Percentiles rank a stretch among this genome's conserved stretches.
Conservation (phyloP, 92 coral and sea anemone species). For the Paramuricea clavata region DNA sequence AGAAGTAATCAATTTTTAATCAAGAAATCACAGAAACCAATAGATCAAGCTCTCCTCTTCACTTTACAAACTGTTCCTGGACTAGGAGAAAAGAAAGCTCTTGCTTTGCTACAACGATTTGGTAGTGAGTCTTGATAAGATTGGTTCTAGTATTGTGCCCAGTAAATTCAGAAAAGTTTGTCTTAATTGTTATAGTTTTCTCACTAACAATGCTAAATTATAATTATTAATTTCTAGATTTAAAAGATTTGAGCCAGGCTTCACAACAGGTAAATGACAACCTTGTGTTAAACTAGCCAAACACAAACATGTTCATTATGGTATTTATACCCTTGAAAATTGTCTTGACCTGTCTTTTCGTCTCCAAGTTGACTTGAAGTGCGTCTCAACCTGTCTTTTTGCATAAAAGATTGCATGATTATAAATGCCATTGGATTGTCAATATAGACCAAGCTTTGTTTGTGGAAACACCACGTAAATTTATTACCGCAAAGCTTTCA, state of each 20-base stretch:
- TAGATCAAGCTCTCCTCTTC: constrained; percentile 77
- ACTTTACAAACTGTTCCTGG: constrained; percentile 91
- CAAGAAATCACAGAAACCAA: constrained; percentile 78
- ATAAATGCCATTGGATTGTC: too few relatives aligned
- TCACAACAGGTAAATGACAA: constrained; percentile 25
- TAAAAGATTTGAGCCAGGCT: constrained; percentile 40
- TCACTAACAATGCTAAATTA: too few relatives aligned
- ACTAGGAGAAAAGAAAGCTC: constrained; percentile 90
- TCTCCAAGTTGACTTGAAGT: too few relatives aligned
- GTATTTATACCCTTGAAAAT: too few relatives aligned
- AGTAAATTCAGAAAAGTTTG: too few relatives aligned
- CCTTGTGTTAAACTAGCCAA: too few relatives aligned
- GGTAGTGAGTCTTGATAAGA: constrained; percentile 68
- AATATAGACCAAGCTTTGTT: too few relatives aligned
- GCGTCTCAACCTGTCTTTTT: too few relatives aligned
- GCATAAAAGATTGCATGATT: too few relatives aligned
- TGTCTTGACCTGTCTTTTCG: too few relatives aligned
- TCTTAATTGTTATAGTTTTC: background rate
- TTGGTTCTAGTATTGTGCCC: background rate
- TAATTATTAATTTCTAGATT: background rate
- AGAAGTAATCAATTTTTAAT: constrained; percentile 88
- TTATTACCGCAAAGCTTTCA: too few relatives aligned
- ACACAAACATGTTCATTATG: constrained; percentile 15
- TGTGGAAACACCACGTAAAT: too few relatives aligned
- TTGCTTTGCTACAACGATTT: constrained; percentile 79